These are phyloP conservation scores for Tetranychus piercei DNA, from an alignment of 2,888 invertebrate genomes.

Conservation along the genomic window DNA sequence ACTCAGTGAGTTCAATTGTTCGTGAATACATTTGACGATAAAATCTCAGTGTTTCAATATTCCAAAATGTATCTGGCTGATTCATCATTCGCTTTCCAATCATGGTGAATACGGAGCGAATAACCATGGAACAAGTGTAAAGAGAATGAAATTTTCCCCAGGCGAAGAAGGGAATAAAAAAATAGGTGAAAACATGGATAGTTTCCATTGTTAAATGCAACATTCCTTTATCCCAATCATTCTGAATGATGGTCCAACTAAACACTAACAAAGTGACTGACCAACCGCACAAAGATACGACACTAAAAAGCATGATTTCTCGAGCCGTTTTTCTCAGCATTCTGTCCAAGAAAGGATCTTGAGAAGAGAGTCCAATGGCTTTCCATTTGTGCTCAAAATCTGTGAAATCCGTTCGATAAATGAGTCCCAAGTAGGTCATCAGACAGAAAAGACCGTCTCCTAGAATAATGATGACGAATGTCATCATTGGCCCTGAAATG, in stretches of 20 bases:
- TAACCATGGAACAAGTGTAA: not conserved
- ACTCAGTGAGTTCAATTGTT: not conserved
- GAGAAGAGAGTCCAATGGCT: not conserved
- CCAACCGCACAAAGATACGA: not conserved
- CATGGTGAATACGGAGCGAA: not conserved
- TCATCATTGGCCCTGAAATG: not conserved
- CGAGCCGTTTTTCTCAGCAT: not conserved
- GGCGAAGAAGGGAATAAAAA: not conserved
- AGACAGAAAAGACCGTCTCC: not conserved
- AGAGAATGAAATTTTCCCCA: not conserved
- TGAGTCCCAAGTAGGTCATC: not conserved
- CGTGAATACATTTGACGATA: not conserved
- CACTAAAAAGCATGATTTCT: not conserved
- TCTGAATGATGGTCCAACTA: not conserved
- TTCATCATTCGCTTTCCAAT: not conserved
- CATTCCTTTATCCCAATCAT: not conserved
- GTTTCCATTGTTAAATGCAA: not conserved
- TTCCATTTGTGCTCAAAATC: not conserved
- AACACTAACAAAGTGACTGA: not conserved
- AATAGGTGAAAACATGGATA: not conserved
- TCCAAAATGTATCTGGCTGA: not conserved
- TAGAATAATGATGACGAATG: not conserved
- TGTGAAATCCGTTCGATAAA: not conserved
- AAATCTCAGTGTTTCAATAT: not conserved
- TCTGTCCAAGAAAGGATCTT: not conserved